These are phyloP conservation scores for Semnornis frantzii DNA, from an alignment of 2,113 vertebrate genomes.

Conservation along the genomic window DNA sequence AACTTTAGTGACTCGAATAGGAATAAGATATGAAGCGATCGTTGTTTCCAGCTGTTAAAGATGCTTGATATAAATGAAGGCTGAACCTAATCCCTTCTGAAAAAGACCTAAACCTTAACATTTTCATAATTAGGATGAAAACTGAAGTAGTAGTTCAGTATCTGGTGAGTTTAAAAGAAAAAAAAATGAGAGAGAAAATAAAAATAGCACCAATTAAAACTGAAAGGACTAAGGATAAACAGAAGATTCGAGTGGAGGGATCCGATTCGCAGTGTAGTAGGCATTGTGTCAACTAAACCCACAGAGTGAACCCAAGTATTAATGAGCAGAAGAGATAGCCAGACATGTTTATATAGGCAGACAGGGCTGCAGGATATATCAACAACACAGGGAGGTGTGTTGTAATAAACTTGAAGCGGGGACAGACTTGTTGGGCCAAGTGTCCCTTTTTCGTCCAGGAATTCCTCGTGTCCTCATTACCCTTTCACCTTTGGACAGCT, in stretches of 20 bases:
- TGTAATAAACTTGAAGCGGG: conserved; percentile 72
- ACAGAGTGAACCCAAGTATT: conserved; percentile 57
- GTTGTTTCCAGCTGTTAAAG: not conserved
- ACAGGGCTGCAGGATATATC: conserved; percentile 61
- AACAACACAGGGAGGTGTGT: conserved; percentile 71
- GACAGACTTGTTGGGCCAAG: conserved; percentile 66
- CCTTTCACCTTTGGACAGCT: conserved; percentile 73
- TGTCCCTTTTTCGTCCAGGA: conserved; percentile 67
- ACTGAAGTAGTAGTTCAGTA: not conserved
- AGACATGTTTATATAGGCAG: conserved; percentile 75
- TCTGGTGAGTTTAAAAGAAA: not conserved
- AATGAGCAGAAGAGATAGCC: conserved; percentile 70
- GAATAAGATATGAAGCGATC: conserved; percentile 27
- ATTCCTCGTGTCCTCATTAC: conserved; percentile 74
- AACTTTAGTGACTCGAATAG: conserved; percentile 5
- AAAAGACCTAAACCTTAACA: not conserved
- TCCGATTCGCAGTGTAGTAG: not conserved
- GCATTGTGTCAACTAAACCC: conserved; percentile 57
- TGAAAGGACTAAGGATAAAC: conserved; percentile 34
- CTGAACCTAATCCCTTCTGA: not conserved
- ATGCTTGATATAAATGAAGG: not conserved
- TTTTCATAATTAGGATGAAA: conserved; percentile 16
- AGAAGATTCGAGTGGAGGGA: not conserved
- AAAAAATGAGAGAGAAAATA: not conserved
- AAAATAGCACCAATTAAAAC: conserved; percentile 28